phyloP scores from a whole-genome alignment of 92 coral and sea anemone genomes.

The Paramuricea clavata region DNA sequence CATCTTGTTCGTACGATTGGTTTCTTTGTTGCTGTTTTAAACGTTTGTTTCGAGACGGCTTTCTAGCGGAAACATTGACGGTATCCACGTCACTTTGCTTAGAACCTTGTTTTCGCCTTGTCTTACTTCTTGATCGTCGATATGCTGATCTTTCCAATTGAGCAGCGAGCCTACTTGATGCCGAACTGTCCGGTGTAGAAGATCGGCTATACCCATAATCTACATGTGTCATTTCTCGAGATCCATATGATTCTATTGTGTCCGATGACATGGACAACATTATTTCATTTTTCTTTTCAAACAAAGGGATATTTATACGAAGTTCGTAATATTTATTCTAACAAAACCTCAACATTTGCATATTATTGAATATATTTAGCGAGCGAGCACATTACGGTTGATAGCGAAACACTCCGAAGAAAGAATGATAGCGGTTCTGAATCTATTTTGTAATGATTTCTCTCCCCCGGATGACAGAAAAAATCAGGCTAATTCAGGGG shows the following conservation, averaged over 20 bases:
- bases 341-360: not conserved
- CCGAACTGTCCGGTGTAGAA: constrained; percentile 61
- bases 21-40: constrained; percentile 68
- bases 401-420: not conserved
- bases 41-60: constrained; percentile 72
- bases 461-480: not conserved
- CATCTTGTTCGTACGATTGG: constrained; percentile 16
- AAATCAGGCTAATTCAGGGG: not conserved
- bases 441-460: too few species aligned
- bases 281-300: not conserved
- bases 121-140: constrained; percentile 81
- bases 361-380: constrained; percentile 1
- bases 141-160: constrained; percentile 93
- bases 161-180: constrained; percentile 93
- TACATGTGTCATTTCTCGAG: constrained; percentile 76
- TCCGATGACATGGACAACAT: constrained; percentile 80
- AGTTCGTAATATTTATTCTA: constrained; percentile 6
- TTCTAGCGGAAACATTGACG: constrained; percentile 4
- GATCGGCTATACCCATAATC: constrained; percentile 80
- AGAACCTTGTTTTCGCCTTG: constrained; percentile 26
- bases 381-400: not conserved
- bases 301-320: not conserved
- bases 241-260: constrained; percentile 69
- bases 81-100: not conserved
- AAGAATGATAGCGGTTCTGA: too few species aligned